phyloP scores from a whole-genome alignment of 1,140 invertebrate species.

The Drosophila equinoxialis region DNA sequence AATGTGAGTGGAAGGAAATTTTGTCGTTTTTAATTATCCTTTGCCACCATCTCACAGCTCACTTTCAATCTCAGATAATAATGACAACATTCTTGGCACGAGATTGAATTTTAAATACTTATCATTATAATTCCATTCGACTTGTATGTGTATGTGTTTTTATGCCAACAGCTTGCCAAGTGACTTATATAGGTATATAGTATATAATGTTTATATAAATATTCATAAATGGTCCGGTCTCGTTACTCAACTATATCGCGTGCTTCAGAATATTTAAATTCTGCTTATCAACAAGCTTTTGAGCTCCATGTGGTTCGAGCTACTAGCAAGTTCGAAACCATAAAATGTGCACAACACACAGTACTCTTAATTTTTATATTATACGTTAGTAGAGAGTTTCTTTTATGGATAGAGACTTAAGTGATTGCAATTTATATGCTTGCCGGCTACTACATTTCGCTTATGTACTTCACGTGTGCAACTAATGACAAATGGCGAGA shows the following conservation, averaged over 20 bases:
- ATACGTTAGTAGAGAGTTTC: neutral
- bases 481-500: neutral
- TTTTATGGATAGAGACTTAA: neutral
- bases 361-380: neutral
- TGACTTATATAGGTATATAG: conserved; percentile 5
- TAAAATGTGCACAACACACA: conserved; percentile 54
- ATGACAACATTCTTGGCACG: conserved; percentile 10
- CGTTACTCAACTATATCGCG: conserved; percentile 60
- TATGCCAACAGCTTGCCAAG: conserved; percentile 16
- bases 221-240: conserved; percentile 24
- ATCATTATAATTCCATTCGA: conserved; percentile 30
- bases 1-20: conserved; percentile 19
- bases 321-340: conserved; percentile 46
- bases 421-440: neutral
- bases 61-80: conserved; percentile 1
- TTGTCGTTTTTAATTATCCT: neutral
- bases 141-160: conserved; percentile 12
- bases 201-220: conserved; percentile 17
- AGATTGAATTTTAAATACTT: conserved; percentile 52
- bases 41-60: conserved; percentile 3
- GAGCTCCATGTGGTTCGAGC: conserved; percentile 24
- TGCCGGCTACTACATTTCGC: neutral
- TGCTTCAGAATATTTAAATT: conserved; percentile 70
- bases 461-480: neutral
- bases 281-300: conserved; percentile 72